Evolutionary conservation across 2,113 vertebrate species (phyloP).

Genomic region (Agelaius tricolor): DNA sequence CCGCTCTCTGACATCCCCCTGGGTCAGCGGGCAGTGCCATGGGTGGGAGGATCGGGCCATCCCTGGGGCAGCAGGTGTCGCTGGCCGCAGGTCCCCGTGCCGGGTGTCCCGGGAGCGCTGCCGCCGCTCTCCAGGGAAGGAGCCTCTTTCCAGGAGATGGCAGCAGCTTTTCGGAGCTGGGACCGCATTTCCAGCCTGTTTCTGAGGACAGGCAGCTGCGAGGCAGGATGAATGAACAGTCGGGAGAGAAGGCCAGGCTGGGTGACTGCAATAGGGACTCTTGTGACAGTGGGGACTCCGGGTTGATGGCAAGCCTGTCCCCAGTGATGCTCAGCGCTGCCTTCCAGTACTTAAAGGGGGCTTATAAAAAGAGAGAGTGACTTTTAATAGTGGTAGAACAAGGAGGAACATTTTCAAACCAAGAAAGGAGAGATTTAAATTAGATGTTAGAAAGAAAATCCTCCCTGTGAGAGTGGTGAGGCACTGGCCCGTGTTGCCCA

Average conservation of each 20-base stretch:
- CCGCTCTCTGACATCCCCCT: neutral
- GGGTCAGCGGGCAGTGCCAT: neutral
- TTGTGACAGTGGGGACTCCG: accelerated
- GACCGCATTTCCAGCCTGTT: neutral
- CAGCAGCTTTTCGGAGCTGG: constrained; percentile 55
- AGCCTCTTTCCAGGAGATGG: constrained; percentile 66
- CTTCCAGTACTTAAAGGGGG: neutral
- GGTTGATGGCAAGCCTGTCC: neutral
- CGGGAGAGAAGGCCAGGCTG: neutral
- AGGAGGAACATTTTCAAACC: neutral
- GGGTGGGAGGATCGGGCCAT: neutral
- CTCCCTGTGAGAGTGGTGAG: neutral
- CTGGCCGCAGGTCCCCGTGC: neutral
- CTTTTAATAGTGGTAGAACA: neutral
- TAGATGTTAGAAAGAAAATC: neutral
- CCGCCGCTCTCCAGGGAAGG: neutral
- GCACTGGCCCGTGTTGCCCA: neutral
- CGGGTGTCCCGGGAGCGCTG: accelerated
- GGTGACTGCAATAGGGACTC: neutral
- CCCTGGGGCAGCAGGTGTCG: neutral
- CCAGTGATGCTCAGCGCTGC: neutral
- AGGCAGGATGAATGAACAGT: neutral
- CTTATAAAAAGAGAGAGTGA: neutral
- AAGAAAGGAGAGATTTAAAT: neutral
- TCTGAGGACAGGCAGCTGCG: neutral